These are phyloP conservation scores for Catharus minimus DNA, from an alignment of 2,113 vertebrate genomes.

Conservation along the genomic window DNA sequence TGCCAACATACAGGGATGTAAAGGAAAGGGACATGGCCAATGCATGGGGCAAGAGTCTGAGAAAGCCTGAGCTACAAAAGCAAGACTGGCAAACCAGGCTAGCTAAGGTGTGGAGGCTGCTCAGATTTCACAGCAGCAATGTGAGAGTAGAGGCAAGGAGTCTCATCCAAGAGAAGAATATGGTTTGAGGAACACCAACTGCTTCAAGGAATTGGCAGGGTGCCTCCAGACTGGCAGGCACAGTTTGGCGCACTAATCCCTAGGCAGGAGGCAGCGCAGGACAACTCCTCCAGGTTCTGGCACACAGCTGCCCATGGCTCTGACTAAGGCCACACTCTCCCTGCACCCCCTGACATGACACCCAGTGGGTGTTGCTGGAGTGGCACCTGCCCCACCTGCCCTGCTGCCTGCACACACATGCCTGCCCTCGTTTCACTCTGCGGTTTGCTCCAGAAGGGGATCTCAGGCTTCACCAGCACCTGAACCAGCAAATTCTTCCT, in stretches of 20 bases:
- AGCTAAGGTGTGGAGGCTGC: not conserved
- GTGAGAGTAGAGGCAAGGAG: not conserved
- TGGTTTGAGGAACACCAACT: not conserved
- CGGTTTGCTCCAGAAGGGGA: not conserved
- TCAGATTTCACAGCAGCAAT: not conserved
- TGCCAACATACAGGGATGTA: not conserved
- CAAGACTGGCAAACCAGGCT: not conserved
- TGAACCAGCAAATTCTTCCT: not conserved
- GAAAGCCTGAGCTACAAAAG: not conserved
- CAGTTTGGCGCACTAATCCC: not conserved
- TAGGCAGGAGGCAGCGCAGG: not conserved
- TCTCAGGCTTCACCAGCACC: not conserved
- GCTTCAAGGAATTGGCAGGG: conserved; percentile 9
- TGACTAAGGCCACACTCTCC: not conserved
- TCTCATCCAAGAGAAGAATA: not conserved
- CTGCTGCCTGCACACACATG: not conserved
- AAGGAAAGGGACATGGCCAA: not conserved
- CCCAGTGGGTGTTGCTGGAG: not conserved
- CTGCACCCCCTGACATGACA: not conserved
- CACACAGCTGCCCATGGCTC: not conserved
- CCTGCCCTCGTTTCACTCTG: not conserved
- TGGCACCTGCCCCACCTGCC: not conserved
- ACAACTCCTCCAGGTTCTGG: not conserved
- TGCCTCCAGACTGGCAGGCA: not conserved
- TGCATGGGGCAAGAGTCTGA: not conserved